Conservation (phyloP, 2,113 vertebrate genomes). For the Brachionichthys hirsutus region DNA sequence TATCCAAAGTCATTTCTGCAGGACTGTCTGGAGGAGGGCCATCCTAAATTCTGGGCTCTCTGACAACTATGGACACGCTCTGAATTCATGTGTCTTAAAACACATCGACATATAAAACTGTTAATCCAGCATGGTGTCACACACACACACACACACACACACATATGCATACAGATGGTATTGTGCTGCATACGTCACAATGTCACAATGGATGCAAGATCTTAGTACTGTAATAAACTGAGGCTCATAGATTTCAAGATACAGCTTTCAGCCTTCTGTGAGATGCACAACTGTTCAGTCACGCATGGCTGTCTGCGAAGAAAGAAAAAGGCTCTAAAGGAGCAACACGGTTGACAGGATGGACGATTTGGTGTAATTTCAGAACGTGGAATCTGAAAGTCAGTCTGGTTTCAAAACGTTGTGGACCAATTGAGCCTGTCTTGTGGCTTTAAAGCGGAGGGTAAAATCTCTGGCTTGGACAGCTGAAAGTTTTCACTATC, state of each 20-base stretch:
- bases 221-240: neutral
- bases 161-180: no score
- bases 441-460: neutral
- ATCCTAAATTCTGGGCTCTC: conserved; percentile 45
- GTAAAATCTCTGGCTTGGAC: neutral
- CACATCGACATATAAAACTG: conserved; percentile 22
- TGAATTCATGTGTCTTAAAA: conserved; percentile 36
- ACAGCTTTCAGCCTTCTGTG: neutral
- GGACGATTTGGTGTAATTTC: neutral
- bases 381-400: neutral
- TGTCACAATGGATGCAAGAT: neutral
- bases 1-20: conserved; percentile 41
- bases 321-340: neutral
- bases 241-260: neutral
- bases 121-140: conserved; percentile 16
- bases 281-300: neutral
- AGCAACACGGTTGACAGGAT: neutral
- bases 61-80: conserved; percentile 49
- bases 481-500: neutral
- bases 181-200: neutral
- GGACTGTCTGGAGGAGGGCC: conserved; percentile 44
- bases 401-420: neutral
- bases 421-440: neutral
- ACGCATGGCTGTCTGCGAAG: neutral
- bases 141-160: conserved; percentile 20